Conservation (phyloP, 2,888 invertebrate genomes). For the Mechanitis messenoides region DNA sequence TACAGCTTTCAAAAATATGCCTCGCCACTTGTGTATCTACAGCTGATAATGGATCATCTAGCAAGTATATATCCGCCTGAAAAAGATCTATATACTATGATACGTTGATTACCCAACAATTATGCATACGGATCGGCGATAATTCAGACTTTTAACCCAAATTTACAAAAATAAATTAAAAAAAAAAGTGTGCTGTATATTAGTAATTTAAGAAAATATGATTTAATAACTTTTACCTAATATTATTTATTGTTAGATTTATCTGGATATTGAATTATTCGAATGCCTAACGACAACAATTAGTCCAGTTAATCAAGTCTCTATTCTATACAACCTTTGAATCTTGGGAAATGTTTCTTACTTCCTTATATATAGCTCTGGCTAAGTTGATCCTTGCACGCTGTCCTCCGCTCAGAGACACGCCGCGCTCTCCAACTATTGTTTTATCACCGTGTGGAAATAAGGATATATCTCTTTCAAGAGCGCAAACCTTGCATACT, state of each 20-base stretch:
- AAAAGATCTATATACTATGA: conserved; percentile 25
- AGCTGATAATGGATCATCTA: conserved; percentile 86
- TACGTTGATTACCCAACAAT: no score
- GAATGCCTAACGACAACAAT: no score
- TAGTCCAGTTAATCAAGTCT: no score
- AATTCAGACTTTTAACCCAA: no score
- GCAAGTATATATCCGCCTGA: conserved; percentile 82
- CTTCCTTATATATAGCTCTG: conserved; percentile 80
- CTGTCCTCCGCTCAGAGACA: conserved; percentile 89
- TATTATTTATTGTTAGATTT: no score
- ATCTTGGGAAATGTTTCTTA: conserved; percentile 26
- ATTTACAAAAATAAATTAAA: no score
- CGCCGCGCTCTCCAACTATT: conserved; percentile 89
- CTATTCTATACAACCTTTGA: no score
- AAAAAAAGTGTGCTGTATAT: no score
- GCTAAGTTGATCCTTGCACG: conserved; percentile 80
- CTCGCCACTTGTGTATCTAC: conserved; percentile 84
- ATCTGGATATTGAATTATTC: no score
- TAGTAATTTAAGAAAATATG: no score
- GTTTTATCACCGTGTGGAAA: conserved; percentile 89
- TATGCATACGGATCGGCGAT: no score
- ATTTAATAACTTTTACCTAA: no score
- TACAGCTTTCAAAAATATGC: conserved; percentile 82
- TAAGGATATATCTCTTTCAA: conserved; percentile 83
- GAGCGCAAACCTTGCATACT: conserved; percentile 82